Evolutionary conservation across 1,140 invertebrate genomes (phyloP), one percentile per base, ranked within the genome.

Genomic region (Spodoptera frugiperda): DNA sequence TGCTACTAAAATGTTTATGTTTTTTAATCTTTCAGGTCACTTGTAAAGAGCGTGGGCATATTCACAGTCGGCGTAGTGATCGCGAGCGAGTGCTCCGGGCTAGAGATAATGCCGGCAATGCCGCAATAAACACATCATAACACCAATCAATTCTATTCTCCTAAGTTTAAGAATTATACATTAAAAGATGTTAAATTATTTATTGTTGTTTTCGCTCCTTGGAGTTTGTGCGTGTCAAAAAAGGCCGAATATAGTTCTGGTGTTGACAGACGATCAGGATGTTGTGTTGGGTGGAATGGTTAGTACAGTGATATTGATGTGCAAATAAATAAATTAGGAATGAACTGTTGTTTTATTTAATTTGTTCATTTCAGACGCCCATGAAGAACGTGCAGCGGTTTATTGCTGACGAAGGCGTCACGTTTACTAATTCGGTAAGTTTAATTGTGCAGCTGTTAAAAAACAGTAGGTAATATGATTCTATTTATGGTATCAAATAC

Each of bases 251-350:
- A 96, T 98, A 81, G 94, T 98, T 48, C 87, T 98, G 49, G 95
- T 98, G 57, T 80, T 98, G 63, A 98, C 97, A 12, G 98, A 98
- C 92, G 98, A 98, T 94, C 97, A 98, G 90, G 98, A 98, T 95
- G 92, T 96, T 2, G 91, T 96, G 63, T 92, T 98, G 44, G 96
- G 96, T 92, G 96, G 97, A 44, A 95, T 97, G 95, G 96, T 97
- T 95, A 95, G 95, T 95, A 91, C 79, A 78, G 67, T 65, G 80
- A 72, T 81, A 73, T 61, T 82, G 79, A 78, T 83, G 79, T 79
- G 70, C 39, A 82, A 91, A 89, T 91, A 91, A 92, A 91, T 89
- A 82, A 78, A 73, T 82, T 85, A 85, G 79, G 84, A 84, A 78
- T 70, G 61, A 83, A 83, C 10, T 82, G 84, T 88, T 82, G 89